Evolutionary conservation across 2,888 invertebrate genomes (phyloP).

Genomic region (Mycalesis mineus): DNA sequence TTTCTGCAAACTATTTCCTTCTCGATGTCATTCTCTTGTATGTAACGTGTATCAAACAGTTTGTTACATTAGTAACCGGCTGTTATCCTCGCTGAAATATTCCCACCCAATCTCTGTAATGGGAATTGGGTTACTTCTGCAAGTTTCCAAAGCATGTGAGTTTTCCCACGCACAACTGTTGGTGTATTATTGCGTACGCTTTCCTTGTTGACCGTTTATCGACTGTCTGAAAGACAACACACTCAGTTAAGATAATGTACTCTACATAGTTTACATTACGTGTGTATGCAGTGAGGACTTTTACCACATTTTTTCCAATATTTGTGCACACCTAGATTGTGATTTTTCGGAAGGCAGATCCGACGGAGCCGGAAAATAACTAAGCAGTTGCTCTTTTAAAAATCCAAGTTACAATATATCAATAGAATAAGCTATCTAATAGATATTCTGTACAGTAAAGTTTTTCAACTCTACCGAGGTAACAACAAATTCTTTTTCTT

Average conservation of each 20-base stretch:
- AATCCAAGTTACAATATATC: too few species aligned
- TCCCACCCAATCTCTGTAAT: neutral
- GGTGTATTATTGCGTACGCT: neutral
- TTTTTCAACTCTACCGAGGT: too few species aligned
- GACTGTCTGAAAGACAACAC: neutral
- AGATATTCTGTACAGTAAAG: too few species aligned
- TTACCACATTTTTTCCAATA: neutral
- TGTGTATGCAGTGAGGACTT: neutral
- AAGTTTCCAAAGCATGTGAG: neutral
- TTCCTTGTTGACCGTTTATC: neutral
- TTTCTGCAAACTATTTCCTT: too few species aligned
- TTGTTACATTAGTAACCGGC: neutral
- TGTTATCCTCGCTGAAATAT: neutral
- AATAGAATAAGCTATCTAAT: too few species aligned
- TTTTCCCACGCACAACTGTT: neutral
- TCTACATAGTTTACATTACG: neutral
- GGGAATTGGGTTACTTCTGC: neutral
- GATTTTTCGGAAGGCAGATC: too few species aligned
- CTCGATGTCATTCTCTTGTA: too few species aligned
- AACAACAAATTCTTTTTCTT: too few species aligned
- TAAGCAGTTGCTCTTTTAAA: too few species aligned
- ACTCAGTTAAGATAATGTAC: neutral
- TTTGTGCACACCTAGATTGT: too few species aligned
- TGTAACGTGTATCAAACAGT: neutral
- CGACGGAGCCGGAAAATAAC: too few species aligned